A percentile compares a stretch with the other conserved stretches of the same genome.
Evolutionary conservation across 2,797 vertebrate species (phyloP).

Genomic region (Molossus molossus): DNA sequence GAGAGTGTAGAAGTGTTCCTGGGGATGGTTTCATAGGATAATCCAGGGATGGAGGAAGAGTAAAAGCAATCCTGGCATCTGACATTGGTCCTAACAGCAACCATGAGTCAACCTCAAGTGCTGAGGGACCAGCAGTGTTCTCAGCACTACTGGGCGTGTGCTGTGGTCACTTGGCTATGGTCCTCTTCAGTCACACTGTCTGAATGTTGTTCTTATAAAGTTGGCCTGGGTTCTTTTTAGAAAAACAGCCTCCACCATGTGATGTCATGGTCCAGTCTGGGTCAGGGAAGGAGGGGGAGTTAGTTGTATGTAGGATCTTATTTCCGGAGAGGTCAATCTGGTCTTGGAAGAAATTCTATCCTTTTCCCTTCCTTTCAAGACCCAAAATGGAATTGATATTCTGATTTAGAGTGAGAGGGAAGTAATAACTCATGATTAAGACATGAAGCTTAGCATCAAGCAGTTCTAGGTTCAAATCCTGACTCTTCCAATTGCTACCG

Average conservation of each 20-base stretch:
- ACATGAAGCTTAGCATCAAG: background rate
- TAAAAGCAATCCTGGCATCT: conserved; percentile 66
- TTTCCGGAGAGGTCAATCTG: conserved; percentile 39
- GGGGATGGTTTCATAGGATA: background rate
- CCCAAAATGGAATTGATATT: background rate
- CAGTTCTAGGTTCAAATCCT: background rate
- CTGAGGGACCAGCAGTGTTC: conserved; percentile 76
- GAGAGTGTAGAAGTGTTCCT: background rate
- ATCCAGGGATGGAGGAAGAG: background rate
- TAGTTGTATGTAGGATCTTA: background rate
- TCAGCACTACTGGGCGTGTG: conserved; percentile 71
- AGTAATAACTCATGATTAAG: conserved; percentile 25
- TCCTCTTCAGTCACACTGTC: conserved; percentile 64
- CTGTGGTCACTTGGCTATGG: conserved; percentile 71
- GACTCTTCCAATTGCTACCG: background rate
- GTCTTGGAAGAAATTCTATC: background rate
- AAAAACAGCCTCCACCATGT: conserved; percentile 76
- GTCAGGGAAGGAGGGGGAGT: background rate
- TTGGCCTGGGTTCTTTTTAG: conserved; percentile 57
- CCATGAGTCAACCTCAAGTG: conserved; percentile 80
- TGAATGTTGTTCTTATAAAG: conserved; percentile 73
- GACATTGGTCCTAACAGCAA: conserved; percentile 48
- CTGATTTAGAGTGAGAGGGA: background rate
- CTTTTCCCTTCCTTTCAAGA: conserved; percentile 41
- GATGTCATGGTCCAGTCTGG: conserved; percentile 72